phyloP scores from a whole-genome alignment of 1,140 invertebrate species.

The Tetranychus urticae region DNA sequence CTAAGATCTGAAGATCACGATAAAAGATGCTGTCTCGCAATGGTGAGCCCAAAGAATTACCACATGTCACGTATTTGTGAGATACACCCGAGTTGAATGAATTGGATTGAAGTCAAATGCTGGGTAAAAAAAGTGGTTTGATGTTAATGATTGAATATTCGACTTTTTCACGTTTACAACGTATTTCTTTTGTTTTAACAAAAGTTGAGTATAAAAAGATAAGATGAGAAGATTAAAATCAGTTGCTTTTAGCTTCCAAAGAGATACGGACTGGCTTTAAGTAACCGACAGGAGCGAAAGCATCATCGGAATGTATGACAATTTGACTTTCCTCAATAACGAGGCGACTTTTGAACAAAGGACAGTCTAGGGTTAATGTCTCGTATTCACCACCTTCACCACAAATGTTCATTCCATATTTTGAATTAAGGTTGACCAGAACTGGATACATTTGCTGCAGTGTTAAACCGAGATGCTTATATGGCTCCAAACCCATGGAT shows the following conservation, averaged over 20 bases:
- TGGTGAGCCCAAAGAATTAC: too few species aligned
- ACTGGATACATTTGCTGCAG: conserved; percentile 60
- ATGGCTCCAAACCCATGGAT: conserved; percentile 41
- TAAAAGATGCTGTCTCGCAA: too few species aligned
- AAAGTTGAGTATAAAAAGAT: too few species aligned
- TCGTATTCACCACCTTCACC: conserved; percentile 98
- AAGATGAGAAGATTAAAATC: too few species aligned
- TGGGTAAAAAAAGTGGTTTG: too few species aligned
- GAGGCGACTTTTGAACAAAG: conserved; percentile 70
- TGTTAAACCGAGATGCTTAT: conserved; percentile 62
- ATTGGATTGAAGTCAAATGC: too few species aligned
- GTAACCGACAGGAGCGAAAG: conserved; percentile 75
- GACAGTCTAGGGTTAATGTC: conserved; percentile 88
- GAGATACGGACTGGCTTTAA: conserved; percentile 59
- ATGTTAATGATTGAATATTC: too few species aligned
- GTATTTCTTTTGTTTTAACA: too few species aligned
- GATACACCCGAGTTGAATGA: too few species aligned
- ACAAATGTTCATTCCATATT: conserved; percentile 89
- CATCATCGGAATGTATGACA: conserved; percentile 65
- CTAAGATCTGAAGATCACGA: too few species aligned
- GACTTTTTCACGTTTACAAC: too few species aligned
- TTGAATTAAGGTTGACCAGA: conserved; percentile 61
- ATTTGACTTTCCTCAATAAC: conserved; percentile 59
- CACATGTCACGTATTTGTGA: too few species aligned
- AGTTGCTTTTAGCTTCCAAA: conserved; percentile 14